phyloP scores from a whole-genome alignment of 2,797 vertebrate species.

The Gadopsis marmoratus region DNA sequence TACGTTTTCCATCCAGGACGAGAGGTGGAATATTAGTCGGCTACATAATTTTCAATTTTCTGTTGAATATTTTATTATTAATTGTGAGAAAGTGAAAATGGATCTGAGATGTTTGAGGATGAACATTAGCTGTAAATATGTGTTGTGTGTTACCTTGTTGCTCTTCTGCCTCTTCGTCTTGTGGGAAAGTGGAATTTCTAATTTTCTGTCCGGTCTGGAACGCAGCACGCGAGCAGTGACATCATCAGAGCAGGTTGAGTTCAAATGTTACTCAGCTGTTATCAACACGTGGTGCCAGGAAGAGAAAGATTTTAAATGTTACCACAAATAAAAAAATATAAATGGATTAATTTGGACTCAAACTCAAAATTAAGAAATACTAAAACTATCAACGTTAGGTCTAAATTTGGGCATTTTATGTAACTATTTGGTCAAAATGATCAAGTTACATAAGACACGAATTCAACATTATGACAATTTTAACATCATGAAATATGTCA shows the following conservation, averaged over 20 bases:
- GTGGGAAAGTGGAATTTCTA: constrained; percentile 2
- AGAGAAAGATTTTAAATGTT: background rate
- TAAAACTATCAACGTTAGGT: no score
- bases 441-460: no score
- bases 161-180: no score
- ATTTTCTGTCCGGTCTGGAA: constrained; percentile 18
- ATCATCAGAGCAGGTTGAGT: background rate
- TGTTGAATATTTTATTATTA: background rate
- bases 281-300: background rate
- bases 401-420: no score
- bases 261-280: background rate
- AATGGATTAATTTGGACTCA: no score
- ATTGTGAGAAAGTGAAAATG: background rate
- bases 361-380: background rate
- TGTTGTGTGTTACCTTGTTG: background rate
- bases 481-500: no score
- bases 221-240: constrained; percentile 3
- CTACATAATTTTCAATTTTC: background rate
- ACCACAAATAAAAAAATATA: background rate
- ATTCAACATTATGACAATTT: no score
- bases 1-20: no score
- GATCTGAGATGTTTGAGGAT: background rate
- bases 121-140: background rate
- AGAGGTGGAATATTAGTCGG: background rate
- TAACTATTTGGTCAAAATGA: no score